Evolutionary conservation across 1,140 invertebrate species (phyloP).

Genomic region (Pseudomyrmex dendroicus): DNA sequence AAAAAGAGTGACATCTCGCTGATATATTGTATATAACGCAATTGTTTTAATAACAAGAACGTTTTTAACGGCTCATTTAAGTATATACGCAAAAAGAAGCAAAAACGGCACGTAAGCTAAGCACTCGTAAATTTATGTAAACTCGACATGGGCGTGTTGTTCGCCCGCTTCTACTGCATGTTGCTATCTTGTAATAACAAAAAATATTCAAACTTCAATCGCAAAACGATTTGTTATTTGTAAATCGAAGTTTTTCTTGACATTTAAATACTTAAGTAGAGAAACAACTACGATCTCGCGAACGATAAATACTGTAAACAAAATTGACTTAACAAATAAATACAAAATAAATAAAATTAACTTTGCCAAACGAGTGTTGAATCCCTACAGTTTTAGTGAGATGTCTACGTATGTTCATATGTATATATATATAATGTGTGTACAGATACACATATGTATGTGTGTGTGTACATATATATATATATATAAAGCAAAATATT

Average conservation of each 20-base stretch:
- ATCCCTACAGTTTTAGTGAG: not conserved
- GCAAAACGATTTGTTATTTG: constrained; percentile 12
- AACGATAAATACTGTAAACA: constrained; percentile 23
- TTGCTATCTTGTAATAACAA: not conserved
- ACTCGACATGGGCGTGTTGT: not conserved
- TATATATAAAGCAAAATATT: no score
- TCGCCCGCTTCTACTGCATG: not conserved
- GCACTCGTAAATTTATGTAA: constrained; percentile 11
- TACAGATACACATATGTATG: not conserved
- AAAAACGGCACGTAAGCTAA: constrained; percentile 8
- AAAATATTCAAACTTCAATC: not conserved
- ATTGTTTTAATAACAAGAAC: constrained; percentile 67
- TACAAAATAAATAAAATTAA: not conserved
- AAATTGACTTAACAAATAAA: not conserved
- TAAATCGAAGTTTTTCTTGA: not conserved
- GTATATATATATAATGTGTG: not conserved
- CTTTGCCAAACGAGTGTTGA: not conserved
- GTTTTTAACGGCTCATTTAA: constrained; percentile 67
- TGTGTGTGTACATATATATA: no score
- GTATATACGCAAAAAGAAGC: constrained; percentile 42
- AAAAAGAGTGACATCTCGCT: constrained; percentile 34
- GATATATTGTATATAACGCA: constrained; percentile 70
- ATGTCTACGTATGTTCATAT: not conserved
- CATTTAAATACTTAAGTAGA: constrained; percentile 35
- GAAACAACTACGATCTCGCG: not conserved